A percentile compares a stretch with the other conserved stretches of the same genome.
These are phyloP conservation scores for Diadophis punctatus DNA, from an alignment of 2,113 vertebrate genomes.

Conservation along the genomic window DNA sequence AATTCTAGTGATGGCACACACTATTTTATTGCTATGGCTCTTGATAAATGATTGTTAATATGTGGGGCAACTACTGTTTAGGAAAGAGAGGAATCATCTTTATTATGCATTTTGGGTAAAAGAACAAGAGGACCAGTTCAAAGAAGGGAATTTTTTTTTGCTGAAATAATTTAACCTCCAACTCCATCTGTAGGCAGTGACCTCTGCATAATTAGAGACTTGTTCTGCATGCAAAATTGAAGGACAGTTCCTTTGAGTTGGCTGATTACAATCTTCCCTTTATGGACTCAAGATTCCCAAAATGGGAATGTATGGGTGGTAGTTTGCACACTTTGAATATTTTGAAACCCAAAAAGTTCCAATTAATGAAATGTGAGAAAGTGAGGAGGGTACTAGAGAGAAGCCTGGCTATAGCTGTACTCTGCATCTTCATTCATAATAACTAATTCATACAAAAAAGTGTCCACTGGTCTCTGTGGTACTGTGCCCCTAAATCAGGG, in stretches of 20 bases:
- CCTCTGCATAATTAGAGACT: slow-evolving; percentile 51
- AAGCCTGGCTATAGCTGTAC: neutral
- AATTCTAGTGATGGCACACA: neutral
- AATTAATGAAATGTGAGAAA: neutral
- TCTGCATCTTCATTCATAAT: neutral
- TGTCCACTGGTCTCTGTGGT: neutral
- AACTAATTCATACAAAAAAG: neutral
- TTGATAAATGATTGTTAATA: neutral
- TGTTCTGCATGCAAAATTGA: slow-evolving; percentile 33
- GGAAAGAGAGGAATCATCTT: neutral
- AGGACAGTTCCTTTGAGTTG: slow-evolving; percentile 32
- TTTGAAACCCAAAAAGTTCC: neutral
- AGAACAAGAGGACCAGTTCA: neutral
- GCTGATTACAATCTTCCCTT: slow-evolving; percentile 24
- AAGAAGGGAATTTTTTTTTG: neutral
- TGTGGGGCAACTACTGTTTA: neutral
- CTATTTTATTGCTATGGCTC: neutral
- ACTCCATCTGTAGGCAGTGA: slow-evolving; percentile 23
- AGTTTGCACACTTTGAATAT: accelerated
- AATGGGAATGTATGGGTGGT: slow-evolving; percentile 14
- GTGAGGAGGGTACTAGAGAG: neutral
- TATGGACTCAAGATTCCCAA: slow-evolving; percentile 30
- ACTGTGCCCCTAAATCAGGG: neutral
- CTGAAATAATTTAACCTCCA: slow-evolving; percentile 22
- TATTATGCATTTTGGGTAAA: neutral